Evolutionary conservation across 2,888 invertebrate genomes (phyloP).

Genomic region (Mesorhabditis belari): DNA sequence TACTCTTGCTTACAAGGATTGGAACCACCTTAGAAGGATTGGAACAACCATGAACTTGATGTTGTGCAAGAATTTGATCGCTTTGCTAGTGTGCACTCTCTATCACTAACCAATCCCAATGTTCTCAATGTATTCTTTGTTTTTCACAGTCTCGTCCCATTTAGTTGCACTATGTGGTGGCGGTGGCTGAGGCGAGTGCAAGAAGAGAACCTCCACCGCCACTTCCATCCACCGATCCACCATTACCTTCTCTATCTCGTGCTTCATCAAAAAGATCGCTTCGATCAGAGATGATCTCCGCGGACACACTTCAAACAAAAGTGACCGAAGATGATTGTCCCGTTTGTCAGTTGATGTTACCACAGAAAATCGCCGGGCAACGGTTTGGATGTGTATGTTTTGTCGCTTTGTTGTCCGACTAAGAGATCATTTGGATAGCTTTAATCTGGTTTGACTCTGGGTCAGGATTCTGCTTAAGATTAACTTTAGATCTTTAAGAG

Average conservation of each 20-base stretch:
- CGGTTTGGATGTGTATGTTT: constrained; percentile 24
- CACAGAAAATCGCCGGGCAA: constrained; percentile 24
- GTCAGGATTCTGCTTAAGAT: too few species aligned
- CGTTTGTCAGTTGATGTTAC: constrained; percentile 48
- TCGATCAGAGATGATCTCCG: constrained; percentile 31
- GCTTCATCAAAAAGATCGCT: constrained; percentile 33
- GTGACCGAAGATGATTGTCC: constrained; percentile 47
- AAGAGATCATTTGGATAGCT: too few species aligned
- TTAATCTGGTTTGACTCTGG: too few species aligned
- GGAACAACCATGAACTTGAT: too few species aligned
- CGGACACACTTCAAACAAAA: constrained; percentile 33
- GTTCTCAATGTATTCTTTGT: neutral
- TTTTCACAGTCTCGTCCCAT: constrained; percentile 1
- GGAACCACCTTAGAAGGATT: too few species aligned
- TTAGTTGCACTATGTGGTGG: constrained; percentile 49
- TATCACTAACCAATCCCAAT: neutral
- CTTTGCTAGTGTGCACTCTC: too few species aligned
- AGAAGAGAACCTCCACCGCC: constrained; percentile 3
- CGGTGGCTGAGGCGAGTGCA: constrained; percentile 41
- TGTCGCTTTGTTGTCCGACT: constrained; percentile 4
- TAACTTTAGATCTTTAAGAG: too few species aligned
- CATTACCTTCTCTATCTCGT: constrained; percentile 12
- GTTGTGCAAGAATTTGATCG: too few species aligned
- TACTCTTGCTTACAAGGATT: too few species aligned
- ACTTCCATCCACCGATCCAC: neutral